A percentile compares a stretch with the other conserved stretches of the same genome.
Conservation (phyloP, 2,888 invertebrate genomes). For the Cerceris ruficornis region DNA sequence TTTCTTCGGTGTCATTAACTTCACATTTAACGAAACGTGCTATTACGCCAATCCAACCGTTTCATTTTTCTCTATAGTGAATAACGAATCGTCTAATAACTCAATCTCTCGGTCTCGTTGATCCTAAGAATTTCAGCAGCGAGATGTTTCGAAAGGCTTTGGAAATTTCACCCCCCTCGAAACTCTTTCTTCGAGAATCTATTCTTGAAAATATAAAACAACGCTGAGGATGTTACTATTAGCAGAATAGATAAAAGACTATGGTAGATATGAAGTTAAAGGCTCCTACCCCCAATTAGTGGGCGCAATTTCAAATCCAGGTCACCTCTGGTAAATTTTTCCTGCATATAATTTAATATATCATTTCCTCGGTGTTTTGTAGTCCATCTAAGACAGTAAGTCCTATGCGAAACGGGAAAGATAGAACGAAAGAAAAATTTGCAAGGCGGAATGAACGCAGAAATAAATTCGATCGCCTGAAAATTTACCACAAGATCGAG, state of each 20-base stretch:
- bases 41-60: conserved; percentile 17
- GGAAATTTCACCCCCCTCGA: too few relatives aligned
- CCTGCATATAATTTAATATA: too few relatives aligned
- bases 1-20: conserved; percentile 27
- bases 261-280: too few relatives aligned
- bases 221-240: not conserved
- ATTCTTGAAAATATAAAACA: not conserved
- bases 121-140: not conserved
- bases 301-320: too few relatives aligned
- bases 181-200: too few relatives aligned
- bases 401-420: too few relatives aligned
- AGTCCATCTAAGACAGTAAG: too few relatives aligned
- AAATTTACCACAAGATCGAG: not conserved
- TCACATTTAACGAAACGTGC: conserved; percentile 14
- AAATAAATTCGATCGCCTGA: not conserved
- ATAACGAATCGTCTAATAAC: conserved; percentile 5
- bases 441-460: not conserved
- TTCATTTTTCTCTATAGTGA: conserved; percentile 2
- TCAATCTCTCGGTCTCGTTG: conserved; percentile 2
- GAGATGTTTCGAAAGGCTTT: not conserved
- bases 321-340: too few relatives aligned
- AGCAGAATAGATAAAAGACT: too few relatives aligned
- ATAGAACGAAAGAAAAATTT: too few relatives aligned
- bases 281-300: too few relatives aligned
- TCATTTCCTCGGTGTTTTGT: too few relatives aligned